Conservation (phyloP, 2,113 vertebrate species). For the Caloenas nicobarica region DNA sequence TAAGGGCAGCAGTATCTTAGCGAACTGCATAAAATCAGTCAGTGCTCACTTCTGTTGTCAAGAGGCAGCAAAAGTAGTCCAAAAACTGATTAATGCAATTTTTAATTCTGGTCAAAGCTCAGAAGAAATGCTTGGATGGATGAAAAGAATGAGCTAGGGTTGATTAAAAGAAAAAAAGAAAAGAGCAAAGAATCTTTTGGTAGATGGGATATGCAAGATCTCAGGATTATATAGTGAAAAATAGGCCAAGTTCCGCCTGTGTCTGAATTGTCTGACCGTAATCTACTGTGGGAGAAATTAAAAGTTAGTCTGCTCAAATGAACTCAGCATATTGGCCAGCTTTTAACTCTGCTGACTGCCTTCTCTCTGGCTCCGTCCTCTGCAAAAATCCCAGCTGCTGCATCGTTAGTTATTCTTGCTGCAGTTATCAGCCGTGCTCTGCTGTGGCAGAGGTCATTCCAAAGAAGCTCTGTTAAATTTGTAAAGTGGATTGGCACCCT, state of each 20-base stretch:
- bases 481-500: neutral
- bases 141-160: neutral
- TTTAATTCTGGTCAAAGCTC: slow-evolving; percentile 5
- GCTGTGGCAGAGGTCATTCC: neutral
- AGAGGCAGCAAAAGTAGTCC: neutral
- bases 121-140: neutral
- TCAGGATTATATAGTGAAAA: slow-evolving; percentile 26
- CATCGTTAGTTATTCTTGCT: neutral
- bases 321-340: neutral
- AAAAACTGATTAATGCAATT: slow-evolving; percentile 28
- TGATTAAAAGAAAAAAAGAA: slow-evolving; percentile 30
- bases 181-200: neutral
- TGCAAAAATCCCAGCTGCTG: neutral
- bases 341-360: neutral
- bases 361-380: neutral
- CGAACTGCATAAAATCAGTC: neutral
- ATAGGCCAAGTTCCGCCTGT: neutral
- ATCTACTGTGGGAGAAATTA: neutral
- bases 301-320: neutral
- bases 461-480: neutral
- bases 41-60: neutral
- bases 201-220: neutral
- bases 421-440: neutral
- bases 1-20: neutral
- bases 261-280: neutral